Percentiles rank a stretch among this genome's conserved stretches.
phyloP scores from a whole-genome alignment of 2,113 vertebrate genomes.

The Oceanites oceanicus region DNA sequence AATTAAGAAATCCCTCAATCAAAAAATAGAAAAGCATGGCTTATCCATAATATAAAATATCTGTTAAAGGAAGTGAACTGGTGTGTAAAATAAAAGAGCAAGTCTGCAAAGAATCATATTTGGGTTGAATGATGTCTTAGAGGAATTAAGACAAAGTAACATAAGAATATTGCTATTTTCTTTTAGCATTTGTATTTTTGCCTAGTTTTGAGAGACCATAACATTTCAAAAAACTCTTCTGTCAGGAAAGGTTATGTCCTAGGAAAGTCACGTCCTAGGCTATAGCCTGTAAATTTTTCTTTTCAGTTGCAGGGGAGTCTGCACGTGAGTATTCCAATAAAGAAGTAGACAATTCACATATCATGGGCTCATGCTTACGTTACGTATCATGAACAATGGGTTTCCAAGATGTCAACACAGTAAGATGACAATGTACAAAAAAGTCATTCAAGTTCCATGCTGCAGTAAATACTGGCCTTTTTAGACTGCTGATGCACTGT shows the following conservation, averaged over 20 bases:
- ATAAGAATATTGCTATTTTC: not conserved
- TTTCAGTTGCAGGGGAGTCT: not conserved
- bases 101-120: not conserved
- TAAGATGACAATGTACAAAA: not conserved
- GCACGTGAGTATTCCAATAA: not conserved
- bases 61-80: not conserved
- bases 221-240: not conserved
- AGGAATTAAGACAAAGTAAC: not conserved
- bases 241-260: not conserved
- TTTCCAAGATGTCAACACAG: not conserved
- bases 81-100: not conserved
- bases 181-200: not conserved
- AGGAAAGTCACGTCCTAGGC: not conserved
- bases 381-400: not conserved
- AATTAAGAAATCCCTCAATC: slow-evolving; percentile 26
- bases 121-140: not conserved
- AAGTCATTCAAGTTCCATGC: not conserved
- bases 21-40: slow-evolving; percentile 5
- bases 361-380: not conserved
- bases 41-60: not conserved
- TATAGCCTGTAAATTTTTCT: not conserved
- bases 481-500: not conserved
- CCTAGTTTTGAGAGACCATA: not conserved
- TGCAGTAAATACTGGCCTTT: not conserved
- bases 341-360: not conserved